phyloP scores from a whole-genome alignment of 1,140 invertebrate species.

The Diploscapter pachys region DNA sequence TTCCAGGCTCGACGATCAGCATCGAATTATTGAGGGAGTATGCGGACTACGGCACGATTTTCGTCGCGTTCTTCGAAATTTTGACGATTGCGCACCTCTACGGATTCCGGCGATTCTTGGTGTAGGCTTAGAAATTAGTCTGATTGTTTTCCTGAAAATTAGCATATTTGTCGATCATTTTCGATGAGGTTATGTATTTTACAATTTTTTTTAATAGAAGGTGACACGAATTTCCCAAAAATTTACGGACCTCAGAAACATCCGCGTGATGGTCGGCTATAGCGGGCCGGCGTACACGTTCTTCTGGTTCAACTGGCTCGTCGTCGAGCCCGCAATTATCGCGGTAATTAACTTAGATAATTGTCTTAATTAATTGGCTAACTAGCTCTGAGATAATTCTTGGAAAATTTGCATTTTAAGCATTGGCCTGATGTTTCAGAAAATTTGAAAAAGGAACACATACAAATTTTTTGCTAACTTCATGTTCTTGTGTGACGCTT shows the following conservation, averaged over 20 bases:
- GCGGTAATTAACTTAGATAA: too few relatives aligned
- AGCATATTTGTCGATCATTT: too few relatives aligned
- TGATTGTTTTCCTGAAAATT: too few relatives aligned
- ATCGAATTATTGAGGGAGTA: background rate
- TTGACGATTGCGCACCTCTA: constrained; percentile 13
- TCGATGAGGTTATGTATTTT: too few relatives aligned
- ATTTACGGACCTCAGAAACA: constrained; percentile 1
- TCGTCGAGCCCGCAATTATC: constrained; percentile 1
- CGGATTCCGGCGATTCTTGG: constrained; percentile 22
- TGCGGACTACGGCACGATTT: constrained; percentile 8
- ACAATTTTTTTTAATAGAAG: too few relatives aligned
- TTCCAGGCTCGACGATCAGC: constrained; percentile 4
- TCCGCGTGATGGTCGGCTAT: constrained; percentile 18
- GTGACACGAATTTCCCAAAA: background rate
- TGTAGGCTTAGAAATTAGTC: background rate
- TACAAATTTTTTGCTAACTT: too few relatives aligned
- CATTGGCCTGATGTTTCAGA: background rate
- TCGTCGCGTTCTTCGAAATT: constrained; percentile 12
- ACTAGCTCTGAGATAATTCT: background rate
- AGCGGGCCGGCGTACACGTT: constrained; percentile 15
- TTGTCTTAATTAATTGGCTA: too few relatives aligned
- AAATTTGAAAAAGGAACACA: too few relatives aligned
- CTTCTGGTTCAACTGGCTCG: constrained; percentile 25
- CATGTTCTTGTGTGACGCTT: too few relatives aligned
- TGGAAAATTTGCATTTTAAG: background rate